Percentiles rank a stretch among this genome's conserved stretches.
Conservation (phyloP, 2,113 vertebrate species). For the Sinocyclocheilus anshuiensis region DNA sequence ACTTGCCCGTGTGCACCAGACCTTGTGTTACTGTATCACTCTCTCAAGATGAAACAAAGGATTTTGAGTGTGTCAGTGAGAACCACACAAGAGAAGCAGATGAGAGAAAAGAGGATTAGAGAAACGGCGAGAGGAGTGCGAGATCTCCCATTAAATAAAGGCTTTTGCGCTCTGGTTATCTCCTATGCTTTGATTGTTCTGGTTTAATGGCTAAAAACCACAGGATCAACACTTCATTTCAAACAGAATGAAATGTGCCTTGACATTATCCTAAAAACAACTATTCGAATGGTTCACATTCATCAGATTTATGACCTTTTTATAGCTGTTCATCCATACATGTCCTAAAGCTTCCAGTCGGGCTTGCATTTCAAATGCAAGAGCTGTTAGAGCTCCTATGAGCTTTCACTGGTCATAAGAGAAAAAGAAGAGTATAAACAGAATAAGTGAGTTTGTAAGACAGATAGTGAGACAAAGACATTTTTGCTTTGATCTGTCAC, state of each 20-base stretch:
- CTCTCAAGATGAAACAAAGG: slow-evolving; percentile 42
- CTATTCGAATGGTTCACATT: background rate
- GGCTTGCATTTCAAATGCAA: slow-evolving; percentile 12
- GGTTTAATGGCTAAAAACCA: slow-evolving; percentile 21
- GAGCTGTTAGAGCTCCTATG: background rate
- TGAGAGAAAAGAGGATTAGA: slow-evolving; percentile 34
- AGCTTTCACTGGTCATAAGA: background rate
- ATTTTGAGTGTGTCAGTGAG: slow-evolving; percentile 28
- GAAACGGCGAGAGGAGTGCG: background rate
- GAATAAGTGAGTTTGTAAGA: slow-evolving; percentile 15
- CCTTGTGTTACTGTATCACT: slow-evolving; percentile 12
- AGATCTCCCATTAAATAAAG: slow-evolving; percentile 42
- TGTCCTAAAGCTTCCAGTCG: background rate
- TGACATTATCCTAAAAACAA: slow-evolving; percentile 10
- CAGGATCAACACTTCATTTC: slow-evolving; percentile 30
- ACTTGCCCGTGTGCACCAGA: background rate
- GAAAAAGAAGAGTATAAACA: slow-evolving; percentile 7
- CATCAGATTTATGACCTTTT: slow-evolving; percentile 37
- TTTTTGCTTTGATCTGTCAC: slow-evolving; percentile 7
- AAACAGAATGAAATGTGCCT: slow-evolving; percentile 31
- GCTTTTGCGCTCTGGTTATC: slow-evolving; percentile 32
- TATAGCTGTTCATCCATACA: background rate
- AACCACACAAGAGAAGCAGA: slow-evolving; percentile 14
- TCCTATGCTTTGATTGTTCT: slow-evolving; percentile 39
- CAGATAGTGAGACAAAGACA: background rate